Evolutionary conservation across 2,797 vertebrate species (phyloP), one percentile per base, ranked within the genome.

Genomic region (Sebastes oblongus): DNA sequence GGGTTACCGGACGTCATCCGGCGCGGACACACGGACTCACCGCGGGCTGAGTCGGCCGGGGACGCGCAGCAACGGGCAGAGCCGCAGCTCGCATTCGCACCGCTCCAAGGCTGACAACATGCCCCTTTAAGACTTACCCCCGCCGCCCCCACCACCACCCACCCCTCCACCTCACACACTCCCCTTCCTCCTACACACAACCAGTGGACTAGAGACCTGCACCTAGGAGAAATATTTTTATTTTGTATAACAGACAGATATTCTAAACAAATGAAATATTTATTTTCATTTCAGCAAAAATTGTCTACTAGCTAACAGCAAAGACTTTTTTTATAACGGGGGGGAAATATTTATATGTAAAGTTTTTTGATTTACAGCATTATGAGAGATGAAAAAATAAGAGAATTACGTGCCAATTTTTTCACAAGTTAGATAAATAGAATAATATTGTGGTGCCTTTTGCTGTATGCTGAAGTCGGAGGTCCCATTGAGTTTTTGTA

Each of bases 201-300:
- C 90, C 91, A 86, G 90, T 95, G 95, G 95, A 95, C 95, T 95
- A 96, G 95, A 95, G 95, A 96, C 93, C 95, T 93, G 94, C 95
- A 96, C 94, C 96, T 96, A 96, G 95, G 95, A 96, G 93, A 96
- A 96, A 96, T 98, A 98, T 98, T 98, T 98, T 99, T 99, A 98
- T 99, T 99, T 99, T 99, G 96, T 99, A 99, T 98, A 98, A 98
- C 97, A 98, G 95, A 97, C 96, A 97, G 96, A 96, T 98, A 97
- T 97, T 98, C 96, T 98, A 98, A 98, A 98, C 97, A 97, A 98
- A 98, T 97, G 96, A 97, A 98, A 98, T 98, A 97, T 98, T 99
- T 99, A 99, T 99, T 99, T 99, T 99, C 98, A 98, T 98, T 99
- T 98, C 98, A 98, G 97, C 97, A 97, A 97, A 97, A 97, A 96